phyloP scores from a whole-genome alignment of 2,888 invertebrate species.

The Rhaphigaster nebulosa region DNA sequence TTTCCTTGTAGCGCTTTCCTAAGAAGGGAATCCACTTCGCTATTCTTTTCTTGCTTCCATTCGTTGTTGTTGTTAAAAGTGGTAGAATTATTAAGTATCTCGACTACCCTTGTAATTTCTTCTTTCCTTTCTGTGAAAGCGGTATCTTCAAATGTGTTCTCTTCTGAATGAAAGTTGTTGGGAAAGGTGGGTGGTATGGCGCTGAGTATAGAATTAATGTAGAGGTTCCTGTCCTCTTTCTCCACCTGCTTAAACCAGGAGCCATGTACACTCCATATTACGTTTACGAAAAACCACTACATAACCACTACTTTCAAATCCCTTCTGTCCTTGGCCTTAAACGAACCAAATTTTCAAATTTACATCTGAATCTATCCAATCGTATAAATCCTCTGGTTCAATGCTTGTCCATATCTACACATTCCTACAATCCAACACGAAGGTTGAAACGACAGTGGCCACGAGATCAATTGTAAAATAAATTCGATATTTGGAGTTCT shows the following conservation, averaged over 20 bases:
- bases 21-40: constrained; percentile 77
- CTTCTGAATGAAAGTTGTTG: constrained; percentile 61
- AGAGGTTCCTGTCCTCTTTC: constrained; percentile 73
- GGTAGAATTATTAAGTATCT: constrained; percentile 67
- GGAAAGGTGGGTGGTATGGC: constrained; percentile 72
- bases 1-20: constrained; percentile 89
- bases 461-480: too few relatives aligned
- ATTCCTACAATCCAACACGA: too few relatives aligned
- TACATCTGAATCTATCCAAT: too few relatives aligned
- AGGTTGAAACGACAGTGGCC: too few relatives aligned
- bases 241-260: constrained; percentile 73
- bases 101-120: constrained; percentile 70
- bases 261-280: too few relatives aligned
- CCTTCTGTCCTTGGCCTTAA: too few relatives aligned
- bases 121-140: constrained; percentile 75
- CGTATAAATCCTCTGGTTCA: too few relatives aligned
- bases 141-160: constrained; percentile 77
- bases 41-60: constrained; percentile 69
- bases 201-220: constrained; percentile 85
- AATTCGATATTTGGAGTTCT: too few relatives aligned
- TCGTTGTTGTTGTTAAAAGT: constrained; percentile 78
- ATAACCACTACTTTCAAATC: too few relatives aligned
- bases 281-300: too few relatives aligned
- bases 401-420: too few relatives aligned
- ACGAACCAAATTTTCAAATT: too few relatives aligned